Base-by-base conservation (phyloP, 2,797 vertebrate species). In the Pempheris klunzingeri region DNA sequence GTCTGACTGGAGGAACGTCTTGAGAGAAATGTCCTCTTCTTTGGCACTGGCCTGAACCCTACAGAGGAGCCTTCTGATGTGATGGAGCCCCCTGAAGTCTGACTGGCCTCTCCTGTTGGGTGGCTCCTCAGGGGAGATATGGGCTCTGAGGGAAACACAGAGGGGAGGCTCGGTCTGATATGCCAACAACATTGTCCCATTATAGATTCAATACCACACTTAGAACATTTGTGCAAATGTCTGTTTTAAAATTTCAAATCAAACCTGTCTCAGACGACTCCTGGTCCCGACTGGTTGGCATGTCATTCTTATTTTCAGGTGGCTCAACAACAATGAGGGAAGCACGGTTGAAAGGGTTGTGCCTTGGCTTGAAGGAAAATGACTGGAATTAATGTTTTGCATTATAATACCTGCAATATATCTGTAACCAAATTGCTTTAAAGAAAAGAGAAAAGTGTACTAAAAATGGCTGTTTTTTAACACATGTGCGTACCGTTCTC, bases 21-120 rank as follows among this genome's bases (percentile, higher is more conserved):
- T 14, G 89, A 92, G 66, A 96, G 59, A 67, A 97, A 91, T 13
- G 94, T 98, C 89, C 98, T 96, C 74, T 96, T 95, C 93, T 96
- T 98, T 18, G 98, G 98, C 59, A 98, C 87, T 2, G 98, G 97
- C 70, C 81, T 92, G 64, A 95, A 94, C 38, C 82, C 73, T 3
- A 55, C 20, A 41, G 74, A 86, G 53, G 83, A 91, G 24, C 90
- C 83, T 15, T 91, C 92, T 20, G 92, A 91, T 4, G 77, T 89
- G 76, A 88, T 32, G 32, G 77, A 73, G 36, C 80, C 80, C 20
- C 73, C 88, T 66, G 89, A 77, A 13, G 85, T 94, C 83, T 88
- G 80, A 81, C 85, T 68, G 77, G 71, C 71, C 78, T 83, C 86
- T 49, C 71, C 77, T 55, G 82, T 47, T 12, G 90, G 74, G 24